Evolutionary conservation across 2,113 vertebrate genomes (phyloP), one percentile per base, ranked within the genome.

Genomic region (Chionodraco myersi): DNA sequence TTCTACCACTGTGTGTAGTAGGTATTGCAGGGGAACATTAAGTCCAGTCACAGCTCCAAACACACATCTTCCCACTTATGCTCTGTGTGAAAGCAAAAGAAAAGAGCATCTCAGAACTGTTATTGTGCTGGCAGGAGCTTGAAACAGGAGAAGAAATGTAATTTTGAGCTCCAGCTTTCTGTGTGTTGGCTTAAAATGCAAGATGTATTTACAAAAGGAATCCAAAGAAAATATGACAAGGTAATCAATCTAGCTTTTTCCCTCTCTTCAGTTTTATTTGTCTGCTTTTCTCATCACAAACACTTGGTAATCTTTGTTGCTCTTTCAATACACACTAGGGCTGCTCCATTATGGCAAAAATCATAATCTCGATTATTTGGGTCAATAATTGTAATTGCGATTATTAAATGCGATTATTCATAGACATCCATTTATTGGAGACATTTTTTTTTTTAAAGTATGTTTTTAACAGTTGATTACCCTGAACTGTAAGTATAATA

Each of bases 1-100:
- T n/a, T n/a, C 58, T 62, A 61, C 45, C n/a, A 10, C 72, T 69
- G 58, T 73, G 57, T 73, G 57, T 69, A 61, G 48, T 69, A 61
- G 48, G 66, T 66, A 71, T 49, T 75, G 21, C 61, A 48, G 51
- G 15, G 21, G 21, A 53, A 72, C 18, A 59, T 53, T 72, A 21
- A 68, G 63, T 54, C 16, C 66, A 47, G 54, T 75, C 64, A 67
- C 65, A 34, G 51, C 23, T 79, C 58, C 65, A n/a, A 81, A 72
- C 56, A 59, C 41, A 52, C 36, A 52, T 70, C 36, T 44, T 63
- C 49, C 65, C 21, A 56, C 71, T 59, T 52, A 18, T 18, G 65
- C 34, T 48, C 26, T 3, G 3, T 47, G 52, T 51, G 34, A 10
- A 56, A 65, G 18, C 13, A 54, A 23, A 78, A 52, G 9, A 54